Conservation (phyloP, 2,797 vertebrate genomes). For the Prionace glauca region DNA sequence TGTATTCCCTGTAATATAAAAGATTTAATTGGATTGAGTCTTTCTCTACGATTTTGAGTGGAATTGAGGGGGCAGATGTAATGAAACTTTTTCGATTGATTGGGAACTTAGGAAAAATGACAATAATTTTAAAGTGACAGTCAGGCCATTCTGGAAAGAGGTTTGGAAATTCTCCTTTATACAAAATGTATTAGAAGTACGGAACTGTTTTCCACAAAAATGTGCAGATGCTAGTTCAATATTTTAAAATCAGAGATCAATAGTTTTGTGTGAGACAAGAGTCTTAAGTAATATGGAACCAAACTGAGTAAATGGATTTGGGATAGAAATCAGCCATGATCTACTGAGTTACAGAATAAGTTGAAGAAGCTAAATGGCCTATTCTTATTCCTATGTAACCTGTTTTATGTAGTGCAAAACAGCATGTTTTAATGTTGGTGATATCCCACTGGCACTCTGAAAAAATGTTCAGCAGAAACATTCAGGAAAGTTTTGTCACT, state of each 20-base stretch:
- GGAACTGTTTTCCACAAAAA: neutral
- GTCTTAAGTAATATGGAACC: neutral
- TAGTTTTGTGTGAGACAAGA: neutral
- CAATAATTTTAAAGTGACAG: neutral
- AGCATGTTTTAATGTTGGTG: neutral
- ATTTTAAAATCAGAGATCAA: neutral
- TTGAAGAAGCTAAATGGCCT: neutral
- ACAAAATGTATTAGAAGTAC: neutral
- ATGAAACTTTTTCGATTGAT: neutral
- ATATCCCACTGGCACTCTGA: neutral
- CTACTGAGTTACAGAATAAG: neutral
- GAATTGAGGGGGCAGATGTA: neutral
- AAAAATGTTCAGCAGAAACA: neutral
- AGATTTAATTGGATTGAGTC: neutral
- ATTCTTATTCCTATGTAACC: neutral
- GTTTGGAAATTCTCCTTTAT: neutral
- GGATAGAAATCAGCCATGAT: neutral
- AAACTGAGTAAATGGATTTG: neutral
- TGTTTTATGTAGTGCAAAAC: neutral
- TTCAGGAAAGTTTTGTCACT: neutral
- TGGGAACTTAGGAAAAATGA: neutral
- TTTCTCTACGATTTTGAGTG: neutral
- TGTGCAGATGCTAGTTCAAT: neutral
- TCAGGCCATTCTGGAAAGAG: neutral
- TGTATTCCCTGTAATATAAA: too few species aligned